Percentiles rank a stretch among this genome's conserved stretches.
Evolutionary conservation across 35 echinoderm and acorn worm species (phyloP).

Genomic region (Strongylocentrotus purpuratus): DNA sequence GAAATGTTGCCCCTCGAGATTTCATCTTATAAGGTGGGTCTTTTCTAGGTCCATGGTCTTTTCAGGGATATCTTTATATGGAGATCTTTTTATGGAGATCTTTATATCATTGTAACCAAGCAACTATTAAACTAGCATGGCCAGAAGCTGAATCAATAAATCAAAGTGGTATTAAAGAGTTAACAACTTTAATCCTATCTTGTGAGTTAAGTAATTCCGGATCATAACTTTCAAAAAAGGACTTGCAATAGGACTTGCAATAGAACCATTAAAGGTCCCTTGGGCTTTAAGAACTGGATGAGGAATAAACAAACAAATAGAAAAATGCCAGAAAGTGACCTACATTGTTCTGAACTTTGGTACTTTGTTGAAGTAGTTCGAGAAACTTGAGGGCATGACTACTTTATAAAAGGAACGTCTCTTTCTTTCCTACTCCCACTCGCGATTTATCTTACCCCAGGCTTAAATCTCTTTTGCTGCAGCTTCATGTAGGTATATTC

Average conservation of each 20-base stretch:
- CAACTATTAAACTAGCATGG: background rate
- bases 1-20: too few relatives aligned
- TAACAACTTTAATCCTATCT: background rate
- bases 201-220: background rate
- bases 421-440: background rate
- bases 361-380: background rate
- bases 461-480: background rate
- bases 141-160: background rate
- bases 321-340: background rate
- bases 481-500: background rate
- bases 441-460: background rate
- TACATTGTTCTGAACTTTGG: background rate
- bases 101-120: background rate
- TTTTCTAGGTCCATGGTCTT: too few relatives aligned
- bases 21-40: too few relatives aligned
- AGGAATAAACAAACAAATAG: background rate
- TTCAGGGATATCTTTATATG: background rate
- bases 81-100: background rate
- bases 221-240: background rate
- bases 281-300: background rate
- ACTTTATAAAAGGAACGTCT: background rate
- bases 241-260: background rate
- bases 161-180: background rate
- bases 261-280: background rate
- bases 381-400: background rate